Conservation (phyloP, 1,140 invertebrate genomes). For the Aphis gossypii region DNA sequence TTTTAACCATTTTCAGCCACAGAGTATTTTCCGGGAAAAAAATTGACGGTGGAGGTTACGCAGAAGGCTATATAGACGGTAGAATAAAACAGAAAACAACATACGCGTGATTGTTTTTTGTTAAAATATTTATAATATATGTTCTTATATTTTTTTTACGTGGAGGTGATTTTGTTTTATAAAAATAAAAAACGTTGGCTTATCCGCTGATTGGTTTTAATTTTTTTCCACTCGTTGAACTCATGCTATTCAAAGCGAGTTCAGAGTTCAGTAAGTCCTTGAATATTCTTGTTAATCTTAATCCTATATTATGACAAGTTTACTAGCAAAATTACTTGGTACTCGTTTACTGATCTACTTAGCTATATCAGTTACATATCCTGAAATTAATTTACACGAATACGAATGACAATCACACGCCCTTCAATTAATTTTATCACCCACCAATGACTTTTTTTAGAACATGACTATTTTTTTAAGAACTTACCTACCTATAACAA, state of each 20-base stretch:
- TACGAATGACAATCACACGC: no score
- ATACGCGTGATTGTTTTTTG: neutral
- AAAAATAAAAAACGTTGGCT: neutral
- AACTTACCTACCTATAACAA: no score
- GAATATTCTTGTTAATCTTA: neutral
- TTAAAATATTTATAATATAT: neutral
- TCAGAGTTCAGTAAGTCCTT: neutral
- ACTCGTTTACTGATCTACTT: no score
- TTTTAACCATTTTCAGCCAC: neutral
- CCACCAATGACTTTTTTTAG: no score
- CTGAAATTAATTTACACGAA: no score
- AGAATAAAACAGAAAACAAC: neutral
- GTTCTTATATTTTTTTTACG: neutral
- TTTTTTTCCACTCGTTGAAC: neutral
- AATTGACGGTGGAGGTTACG: neutral
- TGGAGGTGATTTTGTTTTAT: neutral
- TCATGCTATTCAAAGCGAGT: neutral
- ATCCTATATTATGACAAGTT: neutral
- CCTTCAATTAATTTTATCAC: no score
- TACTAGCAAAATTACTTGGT: no score
- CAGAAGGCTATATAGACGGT: neutral
- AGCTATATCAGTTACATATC: no score
- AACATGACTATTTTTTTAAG: no score
- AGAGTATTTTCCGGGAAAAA: neutral
- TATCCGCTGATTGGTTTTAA: neutral